phyloP scores from a whole-genome alignment of 1,140 invertebrate genomes.

The Lamellibrachia luymesi region DNA sequence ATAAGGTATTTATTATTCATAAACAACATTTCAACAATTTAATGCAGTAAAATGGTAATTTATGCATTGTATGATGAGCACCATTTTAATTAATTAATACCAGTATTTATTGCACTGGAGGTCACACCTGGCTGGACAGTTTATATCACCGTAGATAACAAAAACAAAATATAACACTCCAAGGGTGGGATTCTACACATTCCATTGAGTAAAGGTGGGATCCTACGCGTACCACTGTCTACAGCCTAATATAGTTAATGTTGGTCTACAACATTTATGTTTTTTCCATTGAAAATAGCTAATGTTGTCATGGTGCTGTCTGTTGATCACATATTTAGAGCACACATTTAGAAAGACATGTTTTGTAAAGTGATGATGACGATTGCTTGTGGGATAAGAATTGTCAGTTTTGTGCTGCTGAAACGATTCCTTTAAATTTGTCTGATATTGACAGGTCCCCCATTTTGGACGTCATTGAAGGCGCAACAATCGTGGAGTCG shows the following conservation, averaged over 20 bases:
- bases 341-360: background rate
- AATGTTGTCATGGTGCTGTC: conserved; percentile 3
- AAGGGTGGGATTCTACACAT: too few relatives aligned
- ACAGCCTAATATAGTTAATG: background rate
- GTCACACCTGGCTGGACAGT: too few relatives aligned
- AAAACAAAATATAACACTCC: too few relatives aligned
- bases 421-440: background rate
- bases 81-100: too few relatives aligned
- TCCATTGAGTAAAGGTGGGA: background rate
- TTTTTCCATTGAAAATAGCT: background rate
- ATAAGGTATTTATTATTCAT: too few relatives aligned
- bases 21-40: too few relatives aligned
- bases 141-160: too few relatives aligned
- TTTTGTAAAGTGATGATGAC: background rate
- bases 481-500: conserved; percentile 39
- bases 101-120: too few relatives aligned
- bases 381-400: background rate
- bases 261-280: background rate
- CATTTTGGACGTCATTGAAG: conserved; percentile 21
- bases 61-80: too few relatives aligned
- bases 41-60: too few relatives aligned
- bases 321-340: background rate
- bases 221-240: background rate
- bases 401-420: background rate
- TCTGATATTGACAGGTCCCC: background rate